Evolutionary conservation across 2,797 vertebrate genomes (phyloP).

Genomic region (Characodon lateralis): DNA sequence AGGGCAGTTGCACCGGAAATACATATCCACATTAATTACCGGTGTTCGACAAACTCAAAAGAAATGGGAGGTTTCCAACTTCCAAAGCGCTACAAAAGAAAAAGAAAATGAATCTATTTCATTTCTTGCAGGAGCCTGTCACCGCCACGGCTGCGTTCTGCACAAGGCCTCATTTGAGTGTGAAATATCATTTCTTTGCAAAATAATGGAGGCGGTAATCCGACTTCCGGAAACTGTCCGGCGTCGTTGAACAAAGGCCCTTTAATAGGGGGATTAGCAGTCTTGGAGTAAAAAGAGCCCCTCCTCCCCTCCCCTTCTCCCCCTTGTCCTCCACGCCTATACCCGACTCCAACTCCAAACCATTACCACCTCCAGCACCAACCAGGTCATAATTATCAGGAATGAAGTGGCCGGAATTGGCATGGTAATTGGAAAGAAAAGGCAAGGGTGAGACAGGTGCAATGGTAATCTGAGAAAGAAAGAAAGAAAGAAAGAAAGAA

Average conservation of each 20-base stretch:
- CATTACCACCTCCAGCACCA: conserved; percentile 81
- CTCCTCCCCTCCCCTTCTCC: conserved; percentile 9
- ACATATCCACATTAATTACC: conserved; percentile 54
- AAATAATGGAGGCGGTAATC: conserved; percentile 95
- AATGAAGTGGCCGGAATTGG: conserved; percentile 90
- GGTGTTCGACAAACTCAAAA: conserved; percentile 8
- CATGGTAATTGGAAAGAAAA: conserved; percentile 76
- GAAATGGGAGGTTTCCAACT: conserved; percentile 15
- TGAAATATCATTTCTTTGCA: conserved; percentile 99
- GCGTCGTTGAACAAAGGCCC: conserved; percentile 97
- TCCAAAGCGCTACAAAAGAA: conserved; percentile 49
- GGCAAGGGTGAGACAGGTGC: conserved; percentile 85
- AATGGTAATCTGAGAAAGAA: conserved; percentile 36
- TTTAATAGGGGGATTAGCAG: conserved; percentile 98
- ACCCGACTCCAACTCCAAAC: conserved; percentile 62
- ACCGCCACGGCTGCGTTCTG: conserved; percentile 74
- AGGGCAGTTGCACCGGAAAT: conserved; percentile 31
- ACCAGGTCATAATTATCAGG: conserved; percentile 97
- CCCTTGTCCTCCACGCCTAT: conserved; percentile 57
- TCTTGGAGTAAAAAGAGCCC: conserved; percentile 88
- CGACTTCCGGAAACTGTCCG: conserved; percentile 98
- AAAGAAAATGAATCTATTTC: conserved; percentile 63
- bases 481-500: not conserved
- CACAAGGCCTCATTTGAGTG: conserved; percentile 86
- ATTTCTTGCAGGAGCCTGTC: conserved; percentile 55